Base-by-base conservation (phyloP, 2,888 invertebrate species). In the Dynastes tityus region DNA sequence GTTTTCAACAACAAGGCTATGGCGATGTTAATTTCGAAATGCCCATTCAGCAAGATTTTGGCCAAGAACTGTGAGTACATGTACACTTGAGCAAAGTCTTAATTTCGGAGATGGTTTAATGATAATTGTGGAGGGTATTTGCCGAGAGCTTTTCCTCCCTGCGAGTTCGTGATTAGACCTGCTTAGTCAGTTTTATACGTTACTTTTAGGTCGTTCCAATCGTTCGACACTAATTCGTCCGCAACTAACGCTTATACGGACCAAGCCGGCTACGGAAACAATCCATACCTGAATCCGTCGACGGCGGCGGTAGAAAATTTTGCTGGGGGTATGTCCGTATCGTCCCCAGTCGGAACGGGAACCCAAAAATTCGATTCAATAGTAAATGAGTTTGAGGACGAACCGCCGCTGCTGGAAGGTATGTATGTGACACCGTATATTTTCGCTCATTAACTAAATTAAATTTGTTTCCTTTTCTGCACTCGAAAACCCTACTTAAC, bases 11-110 rank as follows among this genome's bases (percentile, higher is more conserved):
- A 32, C 82, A 82, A 75, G 80, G 82, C 40, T 82, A 82, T 61
- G 82, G 81, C 61, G 80, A 82, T 76, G 84, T 82, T 78, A 85
- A 85, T 80, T 86, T 85, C 76, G 85, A 85, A 81, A 83, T 85
- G 79, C 84, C 85, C n/a, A 82, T 81, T 79, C 83, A 84, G 80
- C 84, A 85, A 81, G 83, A 84, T 74, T 85, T 85, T 77, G 82
- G 81, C 78, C 83, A 83, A 78, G 84, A 85, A 80, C 80, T 85
- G 86, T 85, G 82, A 83, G 85, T 84, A 81, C 78, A 61, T 74
- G 78, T 75, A 78, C 80, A 58, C 73, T 61, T 74, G 73, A 74
- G n/a, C 45, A 61, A 71, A 61, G 45, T 74, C 61, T 77, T 68
- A 65, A 40, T 70, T 67, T 49, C 40, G 51, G 16, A 67, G 40